A percentile compares a stretch with the other conserved stretches of the same genome.
phyloP scores from a whole-genome alignment of 2,888 invertebrate species.

The Marasmarcha lunaedactyla region DNA sequence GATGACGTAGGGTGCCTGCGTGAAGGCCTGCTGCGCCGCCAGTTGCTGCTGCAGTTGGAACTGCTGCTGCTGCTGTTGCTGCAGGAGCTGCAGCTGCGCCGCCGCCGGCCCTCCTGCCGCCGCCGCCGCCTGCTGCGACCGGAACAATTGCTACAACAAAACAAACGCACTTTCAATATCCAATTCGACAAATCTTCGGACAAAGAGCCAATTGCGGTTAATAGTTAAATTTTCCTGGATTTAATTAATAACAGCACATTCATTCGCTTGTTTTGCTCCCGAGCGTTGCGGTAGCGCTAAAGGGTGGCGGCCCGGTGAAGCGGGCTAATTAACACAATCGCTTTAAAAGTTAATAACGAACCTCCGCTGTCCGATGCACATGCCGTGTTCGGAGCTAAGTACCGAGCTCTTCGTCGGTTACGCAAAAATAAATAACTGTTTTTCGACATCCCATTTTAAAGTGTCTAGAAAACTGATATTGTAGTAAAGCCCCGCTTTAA shows the following conservation, averaged over 20 bases:
- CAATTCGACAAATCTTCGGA: not conserved
- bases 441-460: not conserved
- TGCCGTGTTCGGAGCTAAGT: constrained; percentile 27
- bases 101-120: constrained; percentile 74
- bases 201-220: not conserved
- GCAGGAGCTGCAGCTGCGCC: constrained; percentile 78
- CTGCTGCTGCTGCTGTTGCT: constrained; percentile 82
- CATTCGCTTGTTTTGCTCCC: constrained; percentile 45
- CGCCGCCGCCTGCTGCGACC: constrained; percentile 84
- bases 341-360: constrained; percentile 63
- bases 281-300: constrained; percentile 13
- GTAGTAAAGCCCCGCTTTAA: too few species aligned
- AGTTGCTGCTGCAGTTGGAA: constrained; percentile 84
- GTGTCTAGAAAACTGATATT: too few species aligned
- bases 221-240: constrained; percentile 19
- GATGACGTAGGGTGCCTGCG: constrained; percentile 88
- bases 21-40: constrained; percentile 78
- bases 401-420: constrained; percentile 17
- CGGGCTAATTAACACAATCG: constrained; percentile 64
- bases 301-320: constrained; percentile 36
- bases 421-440: constrained; percentile 11
- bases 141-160: constrained; percentile 86
- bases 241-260: constrained; percentile 48
- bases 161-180: not conserved
- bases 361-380: constrained; percentile 48